Evolutionary conservation across 2,888 invertebrate species (phyloP).

Genomic region (Pheosia gnoma): DNA sequence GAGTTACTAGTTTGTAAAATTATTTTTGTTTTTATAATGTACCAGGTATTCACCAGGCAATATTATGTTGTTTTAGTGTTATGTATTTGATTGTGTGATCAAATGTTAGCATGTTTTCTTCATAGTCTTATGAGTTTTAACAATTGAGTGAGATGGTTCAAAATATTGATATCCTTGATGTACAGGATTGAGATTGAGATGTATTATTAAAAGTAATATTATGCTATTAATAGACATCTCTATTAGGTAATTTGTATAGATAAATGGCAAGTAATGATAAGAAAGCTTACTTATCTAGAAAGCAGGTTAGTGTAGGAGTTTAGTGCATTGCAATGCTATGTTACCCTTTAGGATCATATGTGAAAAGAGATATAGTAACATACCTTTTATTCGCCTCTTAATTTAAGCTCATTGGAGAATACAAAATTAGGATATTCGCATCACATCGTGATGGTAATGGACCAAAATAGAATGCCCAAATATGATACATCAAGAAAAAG

Average conservation of each 20-base stretch:
- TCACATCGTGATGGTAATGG: conserved; percentile 81
- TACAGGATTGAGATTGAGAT: no score
- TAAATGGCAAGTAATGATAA: neutral
- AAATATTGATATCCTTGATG: no score
- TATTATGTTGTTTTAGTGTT: no score
- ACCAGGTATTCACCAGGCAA: no score
- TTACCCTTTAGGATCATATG: neutral
- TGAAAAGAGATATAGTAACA: conserved; percentile 26
- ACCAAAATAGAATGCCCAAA: conserved; percentile 83
- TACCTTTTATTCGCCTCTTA: conserved; percentile 64
- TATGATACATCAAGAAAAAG: conserved; percentile 72
- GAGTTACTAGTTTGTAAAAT: no score
- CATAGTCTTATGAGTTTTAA: no score
- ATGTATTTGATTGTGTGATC: no score
- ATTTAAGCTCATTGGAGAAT: conserved; percentile 63
- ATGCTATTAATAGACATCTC: neutral
- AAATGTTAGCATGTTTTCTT: no score
- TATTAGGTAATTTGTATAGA: conserved; percentile 1
- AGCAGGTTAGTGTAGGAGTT: conserved; percentile 26
- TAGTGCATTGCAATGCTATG: conserved; percentile 9
- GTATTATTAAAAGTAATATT: conserved; percentile 4
- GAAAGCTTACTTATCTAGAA: conserved; percentile 2
- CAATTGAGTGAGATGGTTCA: no score
- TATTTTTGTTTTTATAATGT: no score
- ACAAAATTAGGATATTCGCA: conserved; percentile 75